Percentiles rank a stretch among this genome's conserved stretches.
Conservation (phyloP, 2,888 invertebrate genomes). For the Anthrax anthrax region DNA sequence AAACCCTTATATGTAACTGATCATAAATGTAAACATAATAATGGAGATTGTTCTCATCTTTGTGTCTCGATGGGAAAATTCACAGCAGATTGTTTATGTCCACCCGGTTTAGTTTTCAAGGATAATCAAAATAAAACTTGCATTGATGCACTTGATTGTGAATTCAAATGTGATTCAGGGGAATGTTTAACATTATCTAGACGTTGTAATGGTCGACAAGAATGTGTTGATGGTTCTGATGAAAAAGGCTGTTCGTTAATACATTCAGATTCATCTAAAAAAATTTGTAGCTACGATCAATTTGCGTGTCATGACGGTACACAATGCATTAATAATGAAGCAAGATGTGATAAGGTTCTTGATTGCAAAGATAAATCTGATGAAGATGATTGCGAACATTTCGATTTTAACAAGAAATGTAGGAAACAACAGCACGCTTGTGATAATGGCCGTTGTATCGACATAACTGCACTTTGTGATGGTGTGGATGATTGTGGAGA, state of each 20-base stretch:
- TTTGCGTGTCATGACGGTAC: conserved; percentile 41
- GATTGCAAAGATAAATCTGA: conserved; percentile 45
- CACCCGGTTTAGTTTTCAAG: conserved; percentile 44
- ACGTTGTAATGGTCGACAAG: conserved; percentile 41
- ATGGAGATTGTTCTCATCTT: conserved; percentile 57
- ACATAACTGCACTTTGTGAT: conserved; percentile 38
- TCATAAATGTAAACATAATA: conserved; percentile 45
- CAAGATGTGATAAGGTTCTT: conserved; percentile 38
- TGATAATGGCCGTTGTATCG: conserved; percentile 38
- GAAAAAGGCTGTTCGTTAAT: conserved; percentile 34
- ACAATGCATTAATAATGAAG: conserved; percentile 34
- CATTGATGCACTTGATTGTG: conserved; percentile 37
- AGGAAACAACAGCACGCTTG: conserved; percentile 37
- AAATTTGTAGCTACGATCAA: conserved; percentile 32
- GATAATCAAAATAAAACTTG: conserved; percentile 41
- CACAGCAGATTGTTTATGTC: conserved; percentile 44
- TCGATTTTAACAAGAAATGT: conserved; percentile 27
- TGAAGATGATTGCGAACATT: conserved; percentile 38
- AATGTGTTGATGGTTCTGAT: conserved; percentile 44
- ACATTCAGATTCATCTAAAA: conserved; percentile 23
- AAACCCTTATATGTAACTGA: conserved; percentile 12
- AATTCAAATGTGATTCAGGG: conserved; percentile 37
- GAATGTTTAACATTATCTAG: conserved; percentile 41
- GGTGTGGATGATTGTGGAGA: conserved; percentile 42
- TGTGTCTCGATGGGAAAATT: conserved; percentile 42